Base-by-base conservation (phyloP, 1,140 invertebrate genomes). In the Drosophila leontia region DNA sequence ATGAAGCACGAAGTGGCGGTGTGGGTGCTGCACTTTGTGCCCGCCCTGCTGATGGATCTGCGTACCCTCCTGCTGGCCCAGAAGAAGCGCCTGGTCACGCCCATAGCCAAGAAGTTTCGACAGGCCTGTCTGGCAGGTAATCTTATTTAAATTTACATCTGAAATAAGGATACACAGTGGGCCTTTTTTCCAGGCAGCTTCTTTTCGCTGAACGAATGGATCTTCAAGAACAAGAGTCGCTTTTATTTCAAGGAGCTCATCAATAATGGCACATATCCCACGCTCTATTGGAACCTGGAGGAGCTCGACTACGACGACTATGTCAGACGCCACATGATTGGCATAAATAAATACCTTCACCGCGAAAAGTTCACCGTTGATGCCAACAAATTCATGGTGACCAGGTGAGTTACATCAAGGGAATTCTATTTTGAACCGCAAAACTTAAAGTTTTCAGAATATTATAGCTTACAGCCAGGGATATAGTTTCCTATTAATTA, bases 151-250 rank as follows among this genome's bases (percentile, higher is more conserved):
- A 15, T 17, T 8, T 5, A 11, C 0, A 1, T 4, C 0, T 5
- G 0, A 17, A 39, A 13, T 15, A 4, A 0, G 1, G 1, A 35
- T 29, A 13, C 3, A 0, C n/a, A 13, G 1, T 7, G 1, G 6
- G 7, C 0, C 6, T 35, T 0, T 8, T 58, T 57, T 3, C 39
- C 42, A 91, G 95, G 98, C 0, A 96, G 97, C 91, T 99, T 96
- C 91, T 99, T 99, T 86, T 96, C 97, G 0, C 95, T 96, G 7
- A 95, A 97, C 81, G 96, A 98, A 82, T 99, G 97, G 97, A 94
- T 95, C 44, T 99, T 99, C 86, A 94, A 95, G 15, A 95, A 95
- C 26, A 93, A 95, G 3, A 98, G 98, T 82, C 94, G 98, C 78
- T 94, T 94, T 15, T 94, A 95, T 48, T 93, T 99, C 1, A 93